These are phyloP conservation scores for Thryonomys swinderianus DNA, from an alignment of 2,113 vertebrate species.

Conservation along the genomic window DNA sequence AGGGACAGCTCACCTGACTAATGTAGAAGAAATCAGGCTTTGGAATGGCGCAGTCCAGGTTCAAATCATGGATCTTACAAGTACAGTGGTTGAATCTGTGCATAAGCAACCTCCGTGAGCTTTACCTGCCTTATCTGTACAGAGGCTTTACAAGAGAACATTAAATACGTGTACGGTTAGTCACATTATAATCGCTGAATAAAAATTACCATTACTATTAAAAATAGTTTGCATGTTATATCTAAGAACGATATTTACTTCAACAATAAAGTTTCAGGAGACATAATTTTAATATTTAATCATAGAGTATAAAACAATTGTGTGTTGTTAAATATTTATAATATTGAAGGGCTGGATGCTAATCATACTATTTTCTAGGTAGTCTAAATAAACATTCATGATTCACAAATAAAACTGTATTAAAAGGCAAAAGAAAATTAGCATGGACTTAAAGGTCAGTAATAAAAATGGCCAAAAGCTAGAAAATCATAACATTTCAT, in stretches of 20 bases:
- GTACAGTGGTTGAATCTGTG: not conserved
- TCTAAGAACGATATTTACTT: not conserved
- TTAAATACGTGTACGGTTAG: not conserved
- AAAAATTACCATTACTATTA: not conserved
- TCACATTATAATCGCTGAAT: not conserved
- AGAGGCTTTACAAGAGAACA: not conserved
- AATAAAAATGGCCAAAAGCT: conserved; percentile 20
- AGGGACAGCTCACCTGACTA: not conserved
- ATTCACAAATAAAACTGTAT: conserved; percentile 25
- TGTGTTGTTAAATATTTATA: conserved; percentile 45
- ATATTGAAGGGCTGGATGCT: not conserved
- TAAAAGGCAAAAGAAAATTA: conserved; percentile 29
- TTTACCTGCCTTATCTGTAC: not conserved
- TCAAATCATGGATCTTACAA: not conserved
- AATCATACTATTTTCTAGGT: conserved; percentile 13
- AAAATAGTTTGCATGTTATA: not conserved
- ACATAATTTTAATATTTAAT: conserved; percentile 42
- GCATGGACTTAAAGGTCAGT: not conserved
- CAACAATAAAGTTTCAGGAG: conserved; percentile 15
- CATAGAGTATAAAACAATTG: not conserved
- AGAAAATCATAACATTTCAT: conserved; percentile 1
- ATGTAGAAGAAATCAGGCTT: not conserved
- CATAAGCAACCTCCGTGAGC: not conserved
- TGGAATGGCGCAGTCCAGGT: not conserved
- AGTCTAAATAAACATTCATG: not conserved